Base-by-base conservation (phyloP, 2,888 invertebrate species). In the Polia nebulosa region DNA sequence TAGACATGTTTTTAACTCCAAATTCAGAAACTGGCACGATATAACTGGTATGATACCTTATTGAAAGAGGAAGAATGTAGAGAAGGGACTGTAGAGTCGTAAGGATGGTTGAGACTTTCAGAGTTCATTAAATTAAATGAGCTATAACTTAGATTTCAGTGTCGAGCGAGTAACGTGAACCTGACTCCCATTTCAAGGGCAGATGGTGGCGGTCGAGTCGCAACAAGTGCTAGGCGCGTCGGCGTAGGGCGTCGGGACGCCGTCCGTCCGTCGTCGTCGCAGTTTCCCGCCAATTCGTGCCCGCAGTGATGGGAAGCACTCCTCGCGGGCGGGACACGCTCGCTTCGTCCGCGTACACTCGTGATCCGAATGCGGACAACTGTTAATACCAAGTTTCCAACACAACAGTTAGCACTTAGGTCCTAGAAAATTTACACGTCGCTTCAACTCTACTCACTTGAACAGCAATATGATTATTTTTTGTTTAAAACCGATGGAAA, bases 221-320 rank as follows among this genome's bases (percentile, higher is more conserved):
- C 94, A 94, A 94, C 94, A 94, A 94, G 95, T 94, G 93, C 72
- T 83, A 75, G 77, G 71, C 84, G 91, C 90, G 91, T 87, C 89
- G 89, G 89, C 89, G 89, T 90, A 88, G 87, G 89, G 88, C 74
- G 90, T 90, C 90, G 89, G 89, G 89, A 86, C 85, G 86, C 76
- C 65, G 55, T 71, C 65, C 65, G 55, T 71, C 65, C 64, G 83
- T 77, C 80, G 81, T 60, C 58, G 76, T 55, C 75, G 82, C 79
- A 76, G 87, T 89, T 93, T 93, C 93, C 91, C 93, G 93, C 92
- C 93, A 92, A 91, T 85, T 89, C 87, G 85, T 89, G 88, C 84
- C 91, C 90, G 90, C 94, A 94, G 94, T 94, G 90, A 88, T 89
- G 90, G 92, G 91, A 93, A 90, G 90, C 84, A 83, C 91, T 90